Evolutionary conservation across 2,113 vertebrate genomes (phyloP).

Genomic region (Prinia subflava): DNA sequence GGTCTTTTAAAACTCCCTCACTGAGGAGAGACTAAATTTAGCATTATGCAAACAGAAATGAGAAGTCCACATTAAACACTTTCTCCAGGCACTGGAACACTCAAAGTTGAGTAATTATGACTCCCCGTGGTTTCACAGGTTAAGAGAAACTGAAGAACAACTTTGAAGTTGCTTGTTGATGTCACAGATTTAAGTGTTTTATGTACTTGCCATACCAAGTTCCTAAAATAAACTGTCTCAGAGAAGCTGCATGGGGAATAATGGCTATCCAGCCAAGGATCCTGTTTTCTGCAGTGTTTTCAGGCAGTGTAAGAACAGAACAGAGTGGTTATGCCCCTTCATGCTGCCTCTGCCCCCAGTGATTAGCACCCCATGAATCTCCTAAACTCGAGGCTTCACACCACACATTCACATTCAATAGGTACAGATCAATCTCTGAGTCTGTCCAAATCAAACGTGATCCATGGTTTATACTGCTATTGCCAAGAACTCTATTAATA

Average conservation of each 20-base stretch:
- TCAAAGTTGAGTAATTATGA: conserved; percentile 42
- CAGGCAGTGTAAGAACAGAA: neutral
- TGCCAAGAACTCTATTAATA: neutral
- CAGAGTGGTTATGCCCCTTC: neutral
- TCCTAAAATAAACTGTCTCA: conserved; percentile 28
- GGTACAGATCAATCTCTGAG: neutral
- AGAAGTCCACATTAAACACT: conserved; percentile 37
- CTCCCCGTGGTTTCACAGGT: conserved; percentile 3
- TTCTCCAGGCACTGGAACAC: conserved; percentile 19
- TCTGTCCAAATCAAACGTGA: neutral
- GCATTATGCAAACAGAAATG: neutral
- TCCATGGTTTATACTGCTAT: neutral
- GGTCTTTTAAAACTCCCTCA: neutral
- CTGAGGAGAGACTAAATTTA: neutral
- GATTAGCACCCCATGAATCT: neutral
- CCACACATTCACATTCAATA: neutral
- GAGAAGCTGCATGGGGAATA: neutral
- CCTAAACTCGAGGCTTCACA: neutral
- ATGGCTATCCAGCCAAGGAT: neutral
- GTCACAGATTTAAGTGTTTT: conserved; percentile 30
- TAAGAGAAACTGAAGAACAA: conserved; percentile 27
- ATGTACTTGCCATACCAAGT: conserved; percentile 11
- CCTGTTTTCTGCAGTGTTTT: neutral
- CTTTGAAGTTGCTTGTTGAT: conserved; percentile 45
- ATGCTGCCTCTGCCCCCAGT: neutral